Evolutionary conservation across 1,140 invertebrate genomes (phyloP).

Genomic region (Camponotus pennsylvanicus): DNA sequence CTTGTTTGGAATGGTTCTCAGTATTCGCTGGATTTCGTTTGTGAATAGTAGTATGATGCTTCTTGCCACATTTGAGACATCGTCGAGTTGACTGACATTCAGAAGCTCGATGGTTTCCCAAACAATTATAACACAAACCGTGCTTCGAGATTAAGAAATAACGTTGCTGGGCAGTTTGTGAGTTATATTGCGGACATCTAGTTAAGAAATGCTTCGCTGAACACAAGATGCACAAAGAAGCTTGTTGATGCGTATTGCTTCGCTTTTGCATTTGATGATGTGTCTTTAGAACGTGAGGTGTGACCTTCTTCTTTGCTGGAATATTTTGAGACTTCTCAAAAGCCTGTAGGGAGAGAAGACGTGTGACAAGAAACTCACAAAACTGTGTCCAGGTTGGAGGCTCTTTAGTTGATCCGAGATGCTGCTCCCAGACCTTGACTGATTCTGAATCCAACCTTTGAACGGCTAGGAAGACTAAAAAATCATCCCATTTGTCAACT

Average conservation of each 20-base stretch:
- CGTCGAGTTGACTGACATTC: neutral
- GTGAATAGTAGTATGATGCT: neutral
- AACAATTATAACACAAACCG: neutral
- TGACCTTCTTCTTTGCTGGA: too few species aligned
- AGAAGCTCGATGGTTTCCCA: neutral
- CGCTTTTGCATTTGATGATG: neutral
- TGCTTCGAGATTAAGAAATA: neutral
- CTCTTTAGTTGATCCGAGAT: too few species aligned
- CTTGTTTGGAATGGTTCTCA: neutral
- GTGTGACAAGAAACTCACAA: too few species aligned
- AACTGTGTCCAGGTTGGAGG: too few species aligned
- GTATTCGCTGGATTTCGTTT: neutral
- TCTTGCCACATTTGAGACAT: neutral
- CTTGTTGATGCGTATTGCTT: neutral
- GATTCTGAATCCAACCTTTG: slow-evolving; percentile 61
- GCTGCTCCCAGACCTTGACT: too few species aligned
- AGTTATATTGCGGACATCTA: neutral
- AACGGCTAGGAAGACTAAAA: slow-evolving; percentile 34
- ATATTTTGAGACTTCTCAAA: too few species aligned
- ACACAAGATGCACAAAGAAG: neutral
- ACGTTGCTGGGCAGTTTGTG: neutral
- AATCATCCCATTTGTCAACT: slow-evolving; percentile 58
- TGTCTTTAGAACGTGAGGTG: neutral
- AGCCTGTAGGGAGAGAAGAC: too few species aligned
- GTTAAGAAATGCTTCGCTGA: neutral